phyloP scores from a whole-genome alignment of 2,113 vertebrate genomes.

The Saccopteryx leptura region DNA sequence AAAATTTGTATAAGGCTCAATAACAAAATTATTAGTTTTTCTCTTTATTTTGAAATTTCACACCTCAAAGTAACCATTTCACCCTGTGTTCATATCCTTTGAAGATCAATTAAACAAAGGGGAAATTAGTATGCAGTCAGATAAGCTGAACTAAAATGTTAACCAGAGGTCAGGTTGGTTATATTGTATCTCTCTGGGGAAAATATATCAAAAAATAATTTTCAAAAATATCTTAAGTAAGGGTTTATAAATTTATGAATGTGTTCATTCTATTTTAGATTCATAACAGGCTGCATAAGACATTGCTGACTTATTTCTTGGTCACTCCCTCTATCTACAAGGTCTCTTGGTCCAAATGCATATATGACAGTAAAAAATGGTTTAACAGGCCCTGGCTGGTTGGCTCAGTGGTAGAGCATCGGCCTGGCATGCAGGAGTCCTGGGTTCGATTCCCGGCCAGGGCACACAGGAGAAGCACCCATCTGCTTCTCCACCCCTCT shows the following conservation, averaged over 20 bases:
- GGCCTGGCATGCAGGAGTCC: too few species aligned
- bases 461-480: too few species aligned
- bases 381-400: background rate
- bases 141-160: conserved; percentile 48
- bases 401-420: too few species aligned
- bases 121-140: conserved; percentile 77
- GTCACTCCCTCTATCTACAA: background rate
- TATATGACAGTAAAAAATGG: background rate
- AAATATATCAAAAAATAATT: conserved; percentile 1
- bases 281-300: background rate
- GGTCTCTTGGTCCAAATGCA: conserved; percentile 9
- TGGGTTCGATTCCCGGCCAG: too few species aligned
- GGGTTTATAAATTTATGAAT: background rate
- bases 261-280: background rate
- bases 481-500: too few species aligned
- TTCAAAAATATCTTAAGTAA: background rate
- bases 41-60: conserved; percentile 72
- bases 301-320: background rate
- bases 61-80: conserved; percentile 70
- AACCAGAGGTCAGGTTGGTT: conserved; percentile 40
- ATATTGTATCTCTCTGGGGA: background rate
- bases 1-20: conserved; percentile 59
- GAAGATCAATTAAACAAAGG: conserved; percentile 78
- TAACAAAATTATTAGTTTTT: conserved; percentile 65
- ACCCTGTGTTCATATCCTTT: conserved; percentile 76